phyloP scores from a whole-genome alignment of 2,113 vertebrate genomes.

The Gobius niger region DNA sequence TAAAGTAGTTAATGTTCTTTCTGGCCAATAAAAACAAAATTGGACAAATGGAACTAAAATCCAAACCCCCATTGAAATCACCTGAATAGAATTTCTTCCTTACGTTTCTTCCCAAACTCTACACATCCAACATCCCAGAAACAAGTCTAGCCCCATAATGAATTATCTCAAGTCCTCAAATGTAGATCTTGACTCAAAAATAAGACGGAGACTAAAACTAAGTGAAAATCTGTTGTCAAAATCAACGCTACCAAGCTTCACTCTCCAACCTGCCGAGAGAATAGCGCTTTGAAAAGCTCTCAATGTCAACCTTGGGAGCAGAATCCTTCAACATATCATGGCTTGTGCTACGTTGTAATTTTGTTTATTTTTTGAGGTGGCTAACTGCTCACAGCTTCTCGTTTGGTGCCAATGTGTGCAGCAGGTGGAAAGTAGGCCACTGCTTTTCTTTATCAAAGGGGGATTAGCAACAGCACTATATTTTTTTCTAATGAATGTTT shows the following conservation, averaged over 20 bases:
- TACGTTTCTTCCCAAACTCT: too few relatives aligned
- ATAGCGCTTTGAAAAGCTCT: slow-evolving; percentile 36
- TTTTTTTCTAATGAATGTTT: slow-evolving; percentile 54
- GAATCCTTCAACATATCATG: slow-evolving; percentile 35
- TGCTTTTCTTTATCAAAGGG: slow-evolving; percentile 8
- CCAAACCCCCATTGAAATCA: too few relatives aligned
- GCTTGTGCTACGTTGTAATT: slow-evolving; percentile 8
- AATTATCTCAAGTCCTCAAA: too few relatives aligned
- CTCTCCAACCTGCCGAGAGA: slow-evolving; percentile 10
- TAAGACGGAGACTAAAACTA: too few relatives aligned
- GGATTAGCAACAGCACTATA: slow-evolving; percentile 35
- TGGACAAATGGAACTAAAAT: too few relatives aligned
- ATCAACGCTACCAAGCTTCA: slow-evolving; percentile 12
- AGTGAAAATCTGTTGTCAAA: too few relatives aligned
- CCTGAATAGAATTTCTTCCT: too few relatives aligned
- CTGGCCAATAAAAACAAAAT: too few relatives aligned
- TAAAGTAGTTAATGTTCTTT: too few relatives aligned
- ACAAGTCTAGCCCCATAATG: too few relatives aligned
- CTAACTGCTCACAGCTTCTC: background rate
- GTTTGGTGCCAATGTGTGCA: slow-evolving; percentile 32
- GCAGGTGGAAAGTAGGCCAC: slow-evolving; percentile 16
- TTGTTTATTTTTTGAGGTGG: background rate
- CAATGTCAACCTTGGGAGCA: slow-evolving; percentile 36
- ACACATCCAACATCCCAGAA: too few relatives aligned
- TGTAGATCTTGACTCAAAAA: too few relatives aligned